phyloP scores from a whole-genome alignment of 23 tunicate genomes.

The Halocynthia aurantium region DNA sequence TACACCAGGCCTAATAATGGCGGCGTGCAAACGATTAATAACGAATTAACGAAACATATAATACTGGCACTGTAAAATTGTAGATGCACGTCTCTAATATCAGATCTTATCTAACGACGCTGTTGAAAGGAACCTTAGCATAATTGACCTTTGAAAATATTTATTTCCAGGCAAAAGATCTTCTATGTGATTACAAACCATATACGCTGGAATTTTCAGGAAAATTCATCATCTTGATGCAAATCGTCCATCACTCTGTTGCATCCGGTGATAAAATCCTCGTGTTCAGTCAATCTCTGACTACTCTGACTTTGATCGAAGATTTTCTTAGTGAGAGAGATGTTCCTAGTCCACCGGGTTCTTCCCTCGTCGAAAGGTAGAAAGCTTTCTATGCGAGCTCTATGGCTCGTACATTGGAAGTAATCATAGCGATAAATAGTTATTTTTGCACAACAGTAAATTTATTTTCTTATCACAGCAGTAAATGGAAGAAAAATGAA shows the following conservation, averaged over 20 bases:
- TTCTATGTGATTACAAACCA: constrained; percentile 28
- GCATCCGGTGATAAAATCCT: constrained; percentile 62
- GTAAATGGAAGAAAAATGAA: constrained; percentile 83
- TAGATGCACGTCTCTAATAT: neutral
- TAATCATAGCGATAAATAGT: too few relatives aligned
- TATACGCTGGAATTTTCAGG: constrained; percentile 67
- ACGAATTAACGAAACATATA: neutral
- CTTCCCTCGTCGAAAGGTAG: neutral
- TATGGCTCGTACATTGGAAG: too few relatives aligned
- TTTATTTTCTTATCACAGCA: neutral
- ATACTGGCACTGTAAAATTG: neutral
- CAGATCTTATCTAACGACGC: neutral
- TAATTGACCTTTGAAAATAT: neutral
- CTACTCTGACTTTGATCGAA: constrained; percentile 75
- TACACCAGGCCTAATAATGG: too few relatives aligned
- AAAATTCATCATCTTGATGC: constrained; percentile 72
- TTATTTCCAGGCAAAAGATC: constrained; percentile 61
- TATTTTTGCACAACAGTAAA: neutral
- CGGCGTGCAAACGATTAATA: too few relatives aligned
- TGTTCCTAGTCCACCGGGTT: constrained; percentile 34
- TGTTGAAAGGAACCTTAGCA: too few relatives aligned
- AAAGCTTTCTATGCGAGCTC: neutral
- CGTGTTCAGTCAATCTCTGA: constrained; percentile 88
- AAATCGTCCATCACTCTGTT: constrained; percentile 50
- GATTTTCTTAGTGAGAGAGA: constrained; percentile 41